Conservation (phyloP, 2,888 invertebrate species). For the Acrobasis repandana region DNA sequence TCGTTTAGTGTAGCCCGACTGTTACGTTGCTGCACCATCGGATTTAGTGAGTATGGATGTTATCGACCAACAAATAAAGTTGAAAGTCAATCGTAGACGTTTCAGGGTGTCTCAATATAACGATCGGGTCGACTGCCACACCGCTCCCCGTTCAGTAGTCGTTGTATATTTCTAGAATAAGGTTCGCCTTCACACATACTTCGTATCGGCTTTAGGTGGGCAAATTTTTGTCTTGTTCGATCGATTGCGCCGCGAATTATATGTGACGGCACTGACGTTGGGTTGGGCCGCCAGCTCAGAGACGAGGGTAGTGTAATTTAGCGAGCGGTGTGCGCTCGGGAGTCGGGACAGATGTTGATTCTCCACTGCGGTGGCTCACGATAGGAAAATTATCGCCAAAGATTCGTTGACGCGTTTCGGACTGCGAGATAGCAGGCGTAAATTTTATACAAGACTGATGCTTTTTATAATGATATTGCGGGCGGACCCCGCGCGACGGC, state of each 20-base stretch:
- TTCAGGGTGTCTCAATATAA: slow-evolving; percentile 26
- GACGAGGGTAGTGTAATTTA: slow-evolving; percentile 22
- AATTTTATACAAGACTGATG: slow-evolving; percentile 78
- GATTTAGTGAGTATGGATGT: too few species aligned
- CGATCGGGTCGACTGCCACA: slow-evolving; percentile 9
- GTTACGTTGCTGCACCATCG: not conserved
- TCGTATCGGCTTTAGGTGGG: not conserved
- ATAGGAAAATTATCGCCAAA: slow-evolving; percentile 66
- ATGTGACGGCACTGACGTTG: not conserved
- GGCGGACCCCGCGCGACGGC: slow-evolving; percentile 38
- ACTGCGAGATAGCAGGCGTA: slow-evolving; percentile 55
- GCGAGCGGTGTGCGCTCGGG: slow-evolving; percentile 36
- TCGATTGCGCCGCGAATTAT: slow-evolving; percentile 11
- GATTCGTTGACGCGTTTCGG: slow-evolving; percentile 55
- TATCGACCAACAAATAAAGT: too few species aligned
- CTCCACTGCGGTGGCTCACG: slow-evolving; percentile 40
- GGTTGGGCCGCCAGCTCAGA: slow-evolving; percentile 1
- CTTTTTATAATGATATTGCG: slow-evolving; percentile 72
- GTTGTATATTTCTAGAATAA: slow-evolving; percentile 26
- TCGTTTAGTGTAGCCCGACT: slow-evolving; percentile 5
- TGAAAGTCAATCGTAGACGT: not conserved
- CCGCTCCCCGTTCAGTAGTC: slow-evolving; percentile 1
- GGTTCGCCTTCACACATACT: slow-evolving; percentile 26
- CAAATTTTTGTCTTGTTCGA: slow-evolving; percentile 18
- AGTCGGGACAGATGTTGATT: slow-evolving; percentile 62